phyloP scores from a whole-genome alignment of 2,797 vertebrate genomes.

The Buceros bicornis region DNA sequence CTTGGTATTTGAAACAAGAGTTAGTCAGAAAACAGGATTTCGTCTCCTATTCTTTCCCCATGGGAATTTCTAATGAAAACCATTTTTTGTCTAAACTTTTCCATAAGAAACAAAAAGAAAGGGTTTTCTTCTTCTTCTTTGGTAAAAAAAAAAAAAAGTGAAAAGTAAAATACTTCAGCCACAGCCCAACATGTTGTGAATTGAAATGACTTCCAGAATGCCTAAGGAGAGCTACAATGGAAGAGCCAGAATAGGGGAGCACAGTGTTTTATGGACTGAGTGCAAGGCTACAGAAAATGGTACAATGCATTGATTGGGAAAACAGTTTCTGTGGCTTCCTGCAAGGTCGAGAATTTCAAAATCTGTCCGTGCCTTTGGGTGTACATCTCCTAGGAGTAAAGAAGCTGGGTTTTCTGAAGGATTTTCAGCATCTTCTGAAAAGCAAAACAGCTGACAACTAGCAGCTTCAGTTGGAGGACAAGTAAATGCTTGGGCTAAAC shows the following conservation, averaged over 20 bases:
- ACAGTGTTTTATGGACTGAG: accelerated
- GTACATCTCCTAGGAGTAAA: background rate
- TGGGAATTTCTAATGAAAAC: slow-evolving; percentile 41
- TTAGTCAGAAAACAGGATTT: slow-evolving; percentile 29
- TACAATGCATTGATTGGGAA: background rate
- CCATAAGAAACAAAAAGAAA: background rate
- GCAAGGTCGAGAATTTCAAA: background rate
- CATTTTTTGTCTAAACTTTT: slow-evolving; percentile 36
- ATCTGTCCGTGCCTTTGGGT: background rate
- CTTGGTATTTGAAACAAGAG: background rate
- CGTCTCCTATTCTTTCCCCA: background rate
- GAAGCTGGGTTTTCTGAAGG: background rate
- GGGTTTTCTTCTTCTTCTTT: background rate
- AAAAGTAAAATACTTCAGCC: background rate
- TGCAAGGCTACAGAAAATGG: background rate
- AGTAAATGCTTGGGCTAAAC: background rate
- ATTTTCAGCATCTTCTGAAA: background rate
- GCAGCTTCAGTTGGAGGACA: background rate
- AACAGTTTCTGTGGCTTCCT: background rate
- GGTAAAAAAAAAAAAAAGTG: background rate
- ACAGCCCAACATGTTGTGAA: background rate
- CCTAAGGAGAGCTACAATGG: background rate
- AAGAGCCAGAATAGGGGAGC: background rate
- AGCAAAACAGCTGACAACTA: background rate
- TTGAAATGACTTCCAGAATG: background rate